phyloP scores from a whole-genome alignment of 1,140 invertebrate genomes.

The Adoxophyes honmai region DNA sequence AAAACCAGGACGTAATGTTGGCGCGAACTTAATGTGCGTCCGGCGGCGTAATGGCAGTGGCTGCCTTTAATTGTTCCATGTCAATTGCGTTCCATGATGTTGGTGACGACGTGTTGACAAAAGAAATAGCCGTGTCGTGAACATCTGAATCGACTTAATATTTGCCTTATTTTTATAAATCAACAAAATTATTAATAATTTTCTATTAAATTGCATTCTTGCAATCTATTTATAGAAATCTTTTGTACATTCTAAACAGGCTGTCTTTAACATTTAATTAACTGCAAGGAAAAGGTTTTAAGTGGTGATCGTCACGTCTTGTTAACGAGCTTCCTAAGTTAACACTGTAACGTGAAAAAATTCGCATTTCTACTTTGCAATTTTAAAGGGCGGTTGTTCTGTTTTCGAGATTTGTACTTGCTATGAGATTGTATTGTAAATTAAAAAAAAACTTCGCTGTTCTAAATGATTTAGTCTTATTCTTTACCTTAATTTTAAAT shows the following conservation, averaged over 20 bases:
- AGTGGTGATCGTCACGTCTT: constrained; percentile 64
- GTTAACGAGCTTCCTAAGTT: constrained; percentile 71
- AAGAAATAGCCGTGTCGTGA: constrained; percentile 16
- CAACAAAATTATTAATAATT: neutral
- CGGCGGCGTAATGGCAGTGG: constrained; percentile 56
- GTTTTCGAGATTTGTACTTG: constrained; percentile 6
- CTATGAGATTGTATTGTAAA: neutral
- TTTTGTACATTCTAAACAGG: constrained; percentile 11
- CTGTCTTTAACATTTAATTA: constrained; percentile 58
- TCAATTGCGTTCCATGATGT: constrained; percentile 54
- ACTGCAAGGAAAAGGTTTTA: constrained; percentile 47
- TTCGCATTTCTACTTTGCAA: constrained; percentile 26
- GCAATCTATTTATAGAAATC: neutral
- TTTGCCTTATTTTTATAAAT: no score
- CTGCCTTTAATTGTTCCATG: constrained; percentile 64
- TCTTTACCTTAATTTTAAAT: no score
- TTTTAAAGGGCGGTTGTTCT: constrained; percentile 7
- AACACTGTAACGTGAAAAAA: constrained; percentile 70
- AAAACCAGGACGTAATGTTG: constrained; percentile 67
- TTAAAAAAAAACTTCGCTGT: no score
- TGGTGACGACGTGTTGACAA: constrained; percentile 30
- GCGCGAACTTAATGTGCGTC: constrained; percentile 68
- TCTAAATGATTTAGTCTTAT: no score
- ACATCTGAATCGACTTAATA: neutral
- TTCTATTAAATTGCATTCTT: neutral